A percentile compares a stretch with the other conserved stretches of the same genome.
These are phyloP conservation scores for Hyperoodon ampullatus DNA, from an alignment of 2,113 vertebrate genomes.

Conservation along the genomic window DNA sequence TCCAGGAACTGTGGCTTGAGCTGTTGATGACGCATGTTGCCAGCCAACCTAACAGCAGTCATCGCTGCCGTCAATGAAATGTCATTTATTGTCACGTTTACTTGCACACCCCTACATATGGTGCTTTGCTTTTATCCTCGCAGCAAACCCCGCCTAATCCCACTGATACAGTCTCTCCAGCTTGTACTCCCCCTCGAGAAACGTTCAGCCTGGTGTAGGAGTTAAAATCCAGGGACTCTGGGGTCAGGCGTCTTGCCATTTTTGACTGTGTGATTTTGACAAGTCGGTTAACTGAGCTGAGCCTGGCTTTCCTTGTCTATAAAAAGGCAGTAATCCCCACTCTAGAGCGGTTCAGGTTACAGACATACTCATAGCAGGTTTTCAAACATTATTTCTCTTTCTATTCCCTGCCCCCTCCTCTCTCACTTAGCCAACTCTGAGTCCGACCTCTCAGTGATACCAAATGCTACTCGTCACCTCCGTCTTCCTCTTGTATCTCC, in stretches of 20 bases:
- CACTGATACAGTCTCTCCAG: not conserved
- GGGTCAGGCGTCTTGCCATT: not conserved
- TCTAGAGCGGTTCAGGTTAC: not conserved
- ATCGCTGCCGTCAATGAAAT: fast-evolving
- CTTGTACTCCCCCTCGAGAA: not conserved
- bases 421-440: not conserved
- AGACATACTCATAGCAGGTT: not conserved
- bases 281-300: not conserved
- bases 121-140: not conserved
- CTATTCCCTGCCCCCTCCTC: not conserved
- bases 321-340: not conserved
- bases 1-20: not conserved
- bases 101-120: not conserved
- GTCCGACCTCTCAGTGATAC: not conserved
- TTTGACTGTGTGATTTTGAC: not conserved
- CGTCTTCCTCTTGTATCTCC: not conserved
- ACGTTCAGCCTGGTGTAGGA: not conserved
- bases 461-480: not conserved
- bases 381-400: not conserved
- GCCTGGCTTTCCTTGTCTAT: not conserved
- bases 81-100: fast-evolving
- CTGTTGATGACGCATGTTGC: fast-evolving
- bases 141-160: too few species aligned
- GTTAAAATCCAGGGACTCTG: not conserved
- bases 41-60: not conserved